phyloP scores from a whole-genome alignment of 2,113 vertebrate genomes.

The Leucosticte australis region DNA sequence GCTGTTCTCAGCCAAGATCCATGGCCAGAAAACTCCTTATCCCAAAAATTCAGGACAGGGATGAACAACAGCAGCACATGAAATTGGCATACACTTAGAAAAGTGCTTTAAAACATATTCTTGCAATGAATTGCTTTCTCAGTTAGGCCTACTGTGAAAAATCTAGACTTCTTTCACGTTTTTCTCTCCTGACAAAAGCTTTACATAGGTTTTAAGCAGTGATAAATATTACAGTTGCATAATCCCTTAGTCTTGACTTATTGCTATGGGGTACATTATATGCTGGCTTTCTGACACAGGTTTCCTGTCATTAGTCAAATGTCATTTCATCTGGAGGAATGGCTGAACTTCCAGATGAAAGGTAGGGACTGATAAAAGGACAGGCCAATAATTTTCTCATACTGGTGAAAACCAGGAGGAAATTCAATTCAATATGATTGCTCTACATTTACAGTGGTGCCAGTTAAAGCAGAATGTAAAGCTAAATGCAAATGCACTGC shows the following conservation, averaged over 20 bases:
- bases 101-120: not conserved
- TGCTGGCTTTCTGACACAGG: not conserved
- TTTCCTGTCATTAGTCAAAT: constrained; percentile 2
- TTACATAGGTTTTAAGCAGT: not conserved
- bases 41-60: not conserved
- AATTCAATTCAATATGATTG: not conserved
- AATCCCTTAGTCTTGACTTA: not conserved
- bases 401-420: not conserved
- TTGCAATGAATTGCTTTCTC: not conserved
- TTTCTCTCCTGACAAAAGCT: not conserved
- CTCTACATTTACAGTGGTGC: not conserved
- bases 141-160: not conserved
- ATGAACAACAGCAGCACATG: not conserved
- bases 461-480: not conserved
- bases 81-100: not conserved
- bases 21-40: not conserved
- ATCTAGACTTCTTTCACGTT: not conserved
- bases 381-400: not conserved
- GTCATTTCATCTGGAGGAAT: not conserved
- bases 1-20: not conserved
- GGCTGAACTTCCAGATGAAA: not conserved
- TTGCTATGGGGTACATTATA: not conserved
- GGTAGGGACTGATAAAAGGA: not conserved
- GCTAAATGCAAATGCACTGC: not conserved
- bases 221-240: not conserved